phyloP scores from a whole-genome alignment of 2,797 vertebrate species.

The Coreius guichenoti region DNA sequence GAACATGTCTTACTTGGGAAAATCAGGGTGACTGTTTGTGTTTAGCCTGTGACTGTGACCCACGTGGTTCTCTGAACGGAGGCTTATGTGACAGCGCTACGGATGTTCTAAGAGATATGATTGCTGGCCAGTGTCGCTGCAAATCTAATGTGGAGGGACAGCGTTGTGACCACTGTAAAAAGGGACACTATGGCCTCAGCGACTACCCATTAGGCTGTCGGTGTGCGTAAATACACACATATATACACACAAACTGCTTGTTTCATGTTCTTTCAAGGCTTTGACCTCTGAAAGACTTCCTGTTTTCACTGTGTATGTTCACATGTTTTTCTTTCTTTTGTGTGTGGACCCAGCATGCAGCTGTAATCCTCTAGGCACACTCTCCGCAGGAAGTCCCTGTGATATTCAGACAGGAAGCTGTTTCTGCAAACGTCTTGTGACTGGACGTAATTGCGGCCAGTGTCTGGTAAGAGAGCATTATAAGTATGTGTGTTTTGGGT shows the following conservation, averaged over 20 bases:
- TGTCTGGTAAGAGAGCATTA: constrained; percentile 84
- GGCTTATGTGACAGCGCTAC: constrained; percentile 91
- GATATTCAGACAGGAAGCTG: constrained; percentile 87
- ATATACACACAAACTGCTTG: constrained; percentile 6
- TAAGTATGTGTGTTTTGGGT: neutral
- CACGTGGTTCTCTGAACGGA: constrained; percentile 85
- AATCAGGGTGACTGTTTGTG: neutral
- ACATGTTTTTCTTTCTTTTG: constrained; percentile 52
- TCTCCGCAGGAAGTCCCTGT: constrained; percentile 88
- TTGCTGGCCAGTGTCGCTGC: constrained; percentile 95
- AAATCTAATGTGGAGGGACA: constrained; percentile 92
- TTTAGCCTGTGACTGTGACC: constrained; percentile 91
- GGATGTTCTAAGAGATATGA: constrained; percentile 85
- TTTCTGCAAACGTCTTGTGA: constrained; percentile 92
- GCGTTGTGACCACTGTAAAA: constrained; percentile 91
- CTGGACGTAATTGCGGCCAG: constrained; percentile 85
- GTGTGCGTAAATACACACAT: constrained; percentile 76
- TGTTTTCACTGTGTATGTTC: constrained; percentile 41
- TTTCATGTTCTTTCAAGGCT: neutral
- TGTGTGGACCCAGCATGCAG: constrained; percentile 83
- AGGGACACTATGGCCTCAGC: constrained; percentile 88
- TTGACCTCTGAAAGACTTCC: constrained; percentile 38
- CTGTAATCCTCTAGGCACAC: constrained; percentile 88
- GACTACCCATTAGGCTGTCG: constrained; percentile 87
- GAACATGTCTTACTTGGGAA: neutral